Conservation (phyloP, 2,797 vertebrate genomes). For the Sparus aurata region DNA sequence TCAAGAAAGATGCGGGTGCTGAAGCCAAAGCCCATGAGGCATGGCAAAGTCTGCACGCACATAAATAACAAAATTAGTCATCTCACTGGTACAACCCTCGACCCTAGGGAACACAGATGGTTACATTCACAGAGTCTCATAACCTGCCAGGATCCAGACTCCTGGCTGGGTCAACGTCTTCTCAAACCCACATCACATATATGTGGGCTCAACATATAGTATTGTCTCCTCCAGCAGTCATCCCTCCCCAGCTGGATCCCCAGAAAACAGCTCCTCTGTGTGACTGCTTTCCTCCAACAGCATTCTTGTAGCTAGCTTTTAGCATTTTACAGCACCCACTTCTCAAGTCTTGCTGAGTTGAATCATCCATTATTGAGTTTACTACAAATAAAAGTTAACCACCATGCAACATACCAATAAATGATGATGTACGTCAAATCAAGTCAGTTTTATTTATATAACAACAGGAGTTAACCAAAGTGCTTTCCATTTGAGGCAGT, state of each 20-base stretch:
- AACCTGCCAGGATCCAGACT: constrained; percentile 7
- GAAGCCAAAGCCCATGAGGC: neutral
- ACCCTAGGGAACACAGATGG: constrained; percentile 18
- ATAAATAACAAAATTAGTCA: constrained; percentile 34
- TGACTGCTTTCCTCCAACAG: too few relatives aligned
- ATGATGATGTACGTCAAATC: neutral
- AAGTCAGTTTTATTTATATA: too few relatives aligned
- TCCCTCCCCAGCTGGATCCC: neutral
- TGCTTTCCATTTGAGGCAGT: too few relatives aligned
- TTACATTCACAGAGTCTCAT: constrained; percentile 1
- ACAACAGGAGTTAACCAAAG: too few relatives aligned
- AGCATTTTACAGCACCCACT: constrained; percentile 7
- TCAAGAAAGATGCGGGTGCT: neutral
- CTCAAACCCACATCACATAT: neutral
- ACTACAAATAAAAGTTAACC: neutral
- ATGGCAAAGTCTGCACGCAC: neutral
- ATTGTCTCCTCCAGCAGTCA: neutral
- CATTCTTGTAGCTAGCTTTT: too few relatives aligned
- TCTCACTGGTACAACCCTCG: constrained; percentile 4
- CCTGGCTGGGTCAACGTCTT: neutral
- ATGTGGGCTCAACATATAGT: too few relatives aligned
- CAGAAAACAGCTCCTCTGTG: too few relatives aligned
- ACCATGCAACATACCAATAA: neutral
- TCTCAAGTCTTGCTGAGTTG: neutral
- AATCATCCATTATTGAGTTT: constrained; percentile 14